Evolutionary conservation across 2,797 vertebrate species (phyloP), one percentile per base, ranked within the genome.

Genomic region (Miichthys miiuy): DNA sequence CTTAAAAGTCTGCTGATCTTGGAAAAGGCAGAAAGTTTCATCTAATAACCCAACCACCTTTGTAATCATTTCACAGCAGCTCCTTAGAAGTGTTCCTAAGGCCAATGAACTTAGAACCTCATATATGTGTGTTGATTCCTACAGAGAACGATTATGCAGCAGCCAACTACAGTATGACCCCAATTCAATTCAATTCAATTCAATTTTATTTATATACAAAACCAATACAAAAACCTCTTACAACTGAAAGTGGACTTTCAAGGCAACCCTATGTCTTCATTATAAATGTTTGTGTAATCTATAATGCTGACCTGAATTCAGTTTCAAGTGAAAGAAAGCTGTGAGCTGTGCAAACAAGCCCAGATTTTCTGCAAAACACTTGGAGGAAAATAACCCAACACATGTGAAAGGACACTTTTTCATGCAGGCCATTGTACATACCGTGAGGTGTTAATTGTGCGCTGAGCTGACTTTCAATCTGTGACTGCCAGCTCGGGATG

Each of bases 401-500:
- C n/a, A 34, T 1, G 52, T 51, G 23, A 77, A 80, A 54, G 74
- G 38, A 70, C 25, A 61, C 38, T 47, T 65, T 65, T 68, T 72
- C 52, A 67, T 54, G n/a, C 70, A 63, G 76, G 25, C 68, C 46
- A 63, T 80, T 87, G 76, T 91, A 61, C 52, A 68, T 72, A 64
- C 68, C 46, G 55, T 0, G 20, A 30, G 23, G 57, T 80, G 67
- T 82, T 91, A 91, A 90, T 86, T 81, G 88, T 47, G 3, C 75
- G 85, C 76, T 84, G 79, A 79, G 79, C 62, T 44, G 71, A 62
- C 76, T 93, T 38, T 89, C 85, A 81, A 93, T 90, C 87, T 16
- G 47, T 57, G 48, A 54, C 42, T 44, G 78, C 41, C 68, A 27
- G 81, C 75, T 65, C 13, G 46, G 66, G 65, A 86, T 77, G 82